Conservation (phyloP, 2,888 invertebrate species). For the Spisula solida region DNA sequence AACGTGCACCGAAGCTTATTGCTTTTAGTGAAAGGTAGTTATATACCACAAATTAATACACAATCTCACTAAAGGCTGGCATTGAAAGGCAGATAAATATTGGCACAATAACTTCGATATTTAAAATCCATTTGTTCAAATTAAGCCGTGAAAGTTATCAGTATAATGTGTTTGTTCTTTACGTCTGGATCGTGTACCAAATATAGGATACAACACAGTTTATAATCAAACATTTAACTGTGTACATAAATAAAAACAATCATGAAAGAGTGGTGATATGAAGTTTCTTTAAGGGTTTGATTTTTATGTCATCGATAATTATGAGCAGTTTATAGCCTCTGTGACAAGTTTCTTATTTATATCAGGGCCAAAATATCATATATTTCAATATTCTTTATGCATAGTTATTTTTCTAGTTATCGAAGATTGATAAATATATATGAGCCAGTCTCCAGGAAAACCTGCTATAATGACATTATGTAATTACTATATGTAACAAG, state of each 20-base stretch:
- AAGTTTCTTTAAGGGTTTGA: neutral
- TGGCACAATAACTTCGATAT: constrained; percentile 31
- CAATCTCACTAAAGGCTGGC: neutral
- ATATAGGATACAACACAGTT: neutral
- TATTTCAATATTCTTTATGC: too few species aligned
- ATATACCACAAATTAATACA: neutral
- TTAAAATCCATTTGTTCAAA: constrained; percentile 43
- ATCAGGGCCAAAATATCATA: too few species aligned
- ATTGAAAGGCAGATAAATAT: constrained; percentile 29
- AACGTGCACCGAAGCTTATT: neutral
- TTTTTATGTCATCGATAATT: neutral
- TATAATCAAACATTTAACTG: constrained; percentile 16
- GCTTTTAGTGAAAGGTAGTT: neutral
- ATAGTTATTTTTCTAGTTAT: too few species aligned
- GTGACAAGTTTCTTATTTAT: neutral
- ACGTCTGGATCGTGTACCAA: neutral
- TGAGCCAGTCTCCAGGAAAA: too few species aligned
- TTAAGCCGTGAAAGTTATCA: constrained; percentile 43
- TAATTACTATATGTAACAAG: too few species aligned
- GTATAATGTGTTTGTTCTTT: constrained; percentile 10
- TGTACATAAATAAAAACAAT: neutral
- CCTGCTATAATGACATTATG: too few species aligned
- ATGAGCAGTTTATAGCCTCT: neutral
- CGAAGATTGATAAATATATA: too few species aligned
- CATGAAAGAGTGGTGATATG: neutral